Percentiles rank a stretch among this genome's conserved stretches.
Evolutionary conservation across 2,888 invertebrate species (phyloP).

Genomic region (Stegophylla sp.): DNA sequence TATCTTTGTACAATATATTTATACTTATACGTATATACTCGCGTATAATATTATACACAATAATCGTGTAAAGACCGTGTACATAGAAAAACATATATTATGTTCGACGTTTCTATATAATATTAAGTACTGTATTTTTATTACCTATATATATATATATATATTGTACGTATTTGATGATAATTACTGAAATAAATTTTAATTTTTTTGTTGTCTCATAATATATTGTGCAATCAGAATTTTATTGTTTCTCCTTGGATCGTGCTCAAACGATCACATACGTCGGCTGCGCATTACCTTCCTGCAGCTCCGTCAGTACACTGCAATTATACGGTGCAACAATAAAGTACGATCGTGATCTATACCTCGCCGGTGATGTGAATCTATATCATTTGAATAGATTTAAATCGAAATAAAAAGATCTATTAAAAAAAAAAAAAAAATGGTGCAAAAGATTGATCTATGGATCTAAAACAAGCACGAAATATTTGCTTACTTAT

Average conservation of each 20-base stretch:
- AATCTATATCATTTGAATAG: too few relatives aligned
- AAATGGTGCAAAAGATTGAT: too few relatives aligned
- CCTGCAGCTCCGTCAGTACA: neutral
- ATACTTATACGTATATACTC: neutral
- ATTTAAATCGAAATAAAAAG: too few relatives aligned
- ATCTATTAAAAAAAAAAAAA: too few relatives aligned
- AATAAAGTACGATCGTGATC: neutral
- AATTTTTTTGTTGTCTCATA: constrained; percentile 45
- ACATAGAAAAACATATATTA: neutral
- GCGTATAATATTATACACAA: neutral
- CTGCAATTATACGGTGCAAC: neutral
- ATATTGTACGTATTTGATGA: constrained; percentile 15
- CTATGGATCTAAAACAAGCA: too few relatives aligned
- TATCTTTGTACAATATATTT: neutral
- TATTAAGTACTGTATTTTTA: constrained; percentile 44
- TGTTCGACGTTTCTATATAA: constrained; percentile 1
- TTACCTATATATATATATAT: constrained; percentile 29
- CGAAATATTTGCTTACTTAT: too few relatives aligned
- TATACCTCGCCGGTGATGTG: too few relatives aligned
- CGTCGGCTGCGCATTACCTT: neutral
- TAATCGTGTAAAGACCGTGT: neutral
- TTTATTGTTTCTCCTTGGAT: neutral
- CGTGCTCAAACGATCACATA: neutral
- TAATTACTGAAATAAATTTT: constrained; percentile 33
- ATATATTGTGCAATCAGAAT: too few relatives aligned